phyloP scores from a whole-genome alignment of 2,113 vertebrate genomes.

The Lates calcarifer region DNA sequence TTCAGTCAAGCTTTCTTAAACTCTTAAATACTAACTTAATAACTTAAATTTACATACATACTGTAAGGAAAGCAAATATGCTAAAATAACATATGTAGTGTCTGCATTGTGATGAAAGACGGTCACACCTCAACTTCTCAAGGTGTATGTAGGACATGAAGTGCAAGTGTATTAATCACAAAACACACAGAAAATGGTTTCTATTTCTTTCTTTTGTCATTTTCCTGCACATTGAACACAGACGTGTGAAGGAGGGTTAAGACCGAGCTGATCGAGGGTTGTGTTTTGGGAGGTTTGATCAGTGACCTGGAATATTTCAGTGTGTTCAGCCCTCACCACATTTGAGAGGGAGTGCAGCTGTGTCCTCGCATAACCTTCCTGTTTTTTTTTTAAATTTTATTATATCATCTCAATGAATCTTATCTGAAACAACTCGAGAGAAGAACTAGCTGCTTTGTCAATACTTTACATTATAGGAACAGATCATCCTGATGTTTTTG shows the following conservation, averaged over 20 bases:
- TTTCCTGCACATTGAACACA: neutral
- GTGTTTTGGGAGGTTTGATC: conserved; percentile 78
- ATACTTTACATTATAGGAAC: neutral
- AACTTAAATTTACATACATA: neutral
- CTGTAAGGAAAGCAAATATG: neutral
- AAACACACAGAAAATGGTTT: neutral
- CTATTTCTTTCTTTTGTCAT: neutral
- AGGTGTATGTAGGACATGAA: neutral
- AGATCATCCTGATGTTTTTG: neutral
- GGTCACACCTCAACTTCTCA: neutral
- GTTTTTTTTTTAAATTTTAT: conserved; percentile 22
- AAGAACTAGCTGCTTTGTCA: neutral
- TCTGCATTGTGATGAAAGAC: neutral
- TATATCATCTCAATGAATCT: conserved; percentile 20
- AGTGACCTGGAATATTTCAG: conserved; percentile 80
- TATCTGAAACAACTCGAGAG: conserved; percentile 5
- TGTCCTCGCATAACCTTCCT: conserved; percentile 78
- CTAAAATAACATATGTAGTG: neutral
- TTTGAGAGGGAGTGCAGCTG: conserved; percentile 71
- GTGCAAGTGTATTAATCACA: neutral
- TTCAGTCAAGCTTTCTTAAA: neutral
- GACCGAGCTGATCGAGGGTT: conserved; percentile 47
- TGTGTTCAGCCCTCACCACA: conserved; percentile 68
- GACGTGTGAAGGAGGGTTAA: conserved; percentile 9
- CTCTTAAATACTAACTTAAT: too few species aligned